These are phyloP conservation scores for Berghia stephanieae DNA, from an alignment of 1,140 invertebrate genomes.

Conservation along the genomic window DNA sequence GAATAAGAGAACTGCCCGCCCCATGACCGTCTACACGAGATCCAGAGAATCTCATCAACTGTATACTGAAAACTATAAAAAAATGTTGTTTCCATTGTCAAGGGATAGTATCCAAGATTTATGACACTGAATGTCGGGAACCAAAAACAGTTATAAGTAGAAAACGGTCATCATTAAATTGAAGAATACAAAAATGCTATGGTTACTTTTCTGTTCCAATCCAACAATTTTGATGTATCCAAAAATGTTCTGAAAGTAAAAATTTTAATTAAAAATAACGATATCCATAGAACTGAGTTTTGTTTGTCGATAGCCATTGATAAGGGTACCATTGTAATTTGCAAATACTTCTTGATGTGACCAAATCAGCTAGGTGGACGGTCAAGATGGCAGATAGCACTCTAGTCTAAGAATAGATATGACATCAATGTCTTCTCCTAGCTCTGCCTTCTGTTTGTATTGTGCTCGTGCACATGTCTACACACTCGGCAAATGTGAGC, in stretches of 20 bases:
- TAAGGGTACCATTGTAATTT: neutral
- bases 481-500: conserved; percentile 77
- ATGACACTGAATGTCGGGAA: too few relatives aligned
- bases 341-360: neutral
- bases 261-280: neutral
- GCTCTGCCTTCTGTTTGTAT: conserved; percentile 92
- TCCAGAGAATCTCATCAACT: too few relatives aligned
- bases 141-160: too few relatives aligned
- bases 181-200: too few relatives aligned
- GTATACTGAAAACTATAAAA: too few relatives aligned
- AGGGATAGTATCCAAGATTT: too few relatives aligned
- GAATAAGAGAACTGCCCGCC: too few relatives aligned
- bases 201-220: too few relatives aligned
- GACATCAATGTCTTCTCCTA: conserved; percentile 68
- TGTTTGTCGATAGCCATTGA: neutral
- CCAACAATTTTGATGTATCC: too few relatives aligned
- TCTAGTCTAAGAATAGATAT: neutral
- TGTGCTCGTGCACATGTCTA: conserved; percentile 85
- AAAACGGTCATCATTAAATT: too few relatives aligned
- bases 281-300: neutral
- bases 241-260: conserved; percentile 4
- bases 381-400: neutral
- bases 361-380: neutral
- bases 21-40: too few relatives aligned
- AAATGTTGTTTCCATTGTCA: too few relatives aligned